Evolutionary conservation across 2,797 vertebrate genomes (phyloP), one percentile per base, ranked within the genome.

Genomic region (Leptoclinus maculatus): DNA sequence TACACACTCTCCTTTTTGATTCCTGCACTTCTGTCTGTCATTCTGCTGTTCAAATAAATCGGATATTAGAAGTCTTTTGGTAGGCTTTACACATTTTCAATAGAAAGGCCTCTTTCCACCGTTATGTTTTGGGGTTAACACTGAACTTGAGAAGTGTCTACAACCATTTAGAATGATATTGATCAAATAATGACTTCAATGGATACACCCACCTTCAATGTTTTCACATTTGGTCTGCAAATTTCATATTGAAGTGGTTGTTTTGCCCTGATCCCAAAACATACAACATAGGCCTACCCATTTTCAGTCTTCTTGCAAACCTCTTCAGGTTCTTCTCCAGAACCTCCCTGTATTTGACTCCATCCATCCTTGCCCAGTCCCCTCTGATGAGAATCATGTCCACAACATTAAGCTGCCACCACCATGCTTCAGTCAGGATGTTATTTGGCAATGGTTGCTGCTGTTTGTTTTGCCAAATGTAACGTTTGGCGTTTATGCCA

Each of bases 1-100:
- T 21, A 53, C 76, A 62, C 78, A 19, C 66, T 47, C 45, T 53
- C 16, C 69, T 53, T 39, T 53, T 23, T 59, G 27, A 41, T 79
- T 53, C 34, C 53, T 71, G 60, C 41, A 65, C 63, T 16, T 72
- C 45, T n/a, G 2, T 64, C 41, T 47, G 58, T 56, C 29, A 17
- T 25, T 71, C 41, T 21, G 23, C 6, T 5, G 4, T 63, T 23
- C 14, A 0, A 59, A 38, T 1, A 0, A 1, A 45, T 27, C 0
- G 1, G 2, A 39, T 4, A 62, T 36, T 34, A 62, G 25, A 47
- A 34, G 19, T 19, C 29, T 45, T 73, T 62, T 8, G 8, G 19
- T 45, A 56, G 60, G 0, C 41, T 58, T 34, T 43, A 11, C 8
- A 63, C 10, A 11, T 45, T 32, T 25, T 59, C 25, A 66, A 25